These are phyloP conservation scores for Sycophila sp. DNA, from an alignment of 1,140 invertebrate genomes.

Conservation along the genomic window DNA sequence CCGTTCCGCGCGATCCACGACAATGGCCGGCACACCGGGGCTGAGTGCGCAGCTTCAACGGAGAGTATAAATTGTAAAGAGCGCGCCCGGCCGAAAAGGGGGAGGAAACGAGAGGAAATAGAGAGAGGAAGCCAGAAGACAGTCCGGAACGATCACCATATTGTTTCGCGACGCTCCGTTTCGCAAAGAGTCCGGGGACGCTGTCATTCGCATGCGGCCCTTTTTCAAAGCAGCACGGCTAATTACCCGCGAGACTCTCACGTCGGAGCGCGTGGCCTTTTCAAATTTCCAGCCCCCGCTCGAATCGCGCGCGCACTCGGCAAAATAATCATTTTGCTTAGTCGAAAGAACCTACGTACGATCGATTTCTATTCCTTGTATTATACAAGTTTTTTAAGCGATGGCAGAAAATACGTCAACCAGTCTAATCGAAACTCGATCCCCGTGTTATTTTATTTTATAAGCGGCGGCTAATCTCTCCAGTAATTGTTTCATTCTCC, in stretches of 20 bases:
- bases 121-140: slow-evolving; percentile 7
- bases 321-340: too few species aligned
- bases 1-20: neutral
- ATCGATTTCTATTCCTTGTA: too few species aligned
- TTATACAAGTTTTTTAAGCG: too few species aligned
- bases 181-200: neutral
- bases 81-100: neutral
- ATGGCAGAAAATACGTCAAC: too few species aligned
- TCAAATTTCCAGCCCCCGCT: too few species aligned
- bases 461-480: too few species aligned
- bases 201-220: slow-evolving; percentile 11
- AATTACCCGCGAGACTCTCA: slow-evolving; percentile 58
- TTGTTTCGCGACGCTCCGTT: slow-evolving; percentile 47
- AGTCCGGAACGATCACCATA: slow-evolving; percentile 46
- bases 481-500: too few species aligned
- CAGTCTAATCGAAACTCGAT: too few species aligned
- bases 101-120: neutral
- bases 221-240: slow-evolving; percentile 33
- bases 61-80: slow-evolving; percentile 22
- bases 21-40: neutral
- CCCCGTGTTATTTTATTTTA: too few species aligned
- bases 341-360: too few species aligned
- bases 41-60: neutral
- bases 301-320: too few species aligned
- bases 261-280: too few species aligned